Conservation (phyloP, 2,113 vertebrate species). For the Platysteira castanea region DNA sequence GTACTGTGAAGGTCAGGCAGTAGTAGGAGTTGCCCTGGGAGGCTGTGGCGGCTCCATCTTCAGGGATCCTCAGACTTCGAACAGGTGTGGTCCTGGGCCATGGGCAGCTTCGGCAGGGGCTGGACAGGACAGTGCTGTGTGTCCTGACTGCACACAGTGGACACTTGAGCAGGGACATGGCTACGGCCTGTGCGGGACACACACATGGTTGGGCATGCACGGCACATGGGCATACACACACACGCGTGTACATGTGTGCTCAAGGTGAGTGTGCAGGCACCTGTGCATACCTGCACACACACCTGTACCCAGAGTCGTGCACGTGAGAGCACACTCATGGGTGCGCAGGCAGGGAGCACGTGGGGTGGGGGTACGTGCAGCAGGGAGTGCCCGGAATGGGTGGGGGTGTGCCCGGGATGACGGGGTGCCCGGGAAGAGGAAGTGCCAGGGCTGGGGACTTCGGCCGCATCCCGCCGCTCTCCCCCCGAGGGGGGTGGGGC, state of each 20-base stretch:
- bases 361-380: too few species aligned
- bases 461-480: fast-evolving
- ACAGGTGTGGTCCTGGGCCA: background rate
- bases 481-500: background rate
- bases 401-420: too few species aligned
- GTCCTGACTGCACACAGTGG: background rate
- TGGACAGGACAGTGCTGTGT: background rate
- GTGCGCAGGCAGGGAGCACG: background rate
- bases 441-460: fast-evolving
- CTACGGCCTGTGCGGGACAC: background rate
- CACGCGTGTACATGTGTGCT: background rate
- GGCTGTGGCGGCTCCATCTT: background rate
- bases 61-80: fast-evolving
- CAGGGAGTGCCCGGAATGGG: fast-evolving
- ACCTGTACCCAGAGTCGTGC: too few species aligned
- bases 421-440: fast-evolving
- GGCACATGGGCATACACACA: background rate
- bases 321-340: too few species aligned
- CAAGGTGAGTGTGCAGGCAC: too few species aligned
- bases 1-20: background rate
- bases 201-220: fast-evolving
- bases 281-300: background rate
- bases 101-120: background rate
- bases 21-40: background rate
- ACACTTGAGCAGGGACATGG: fast-evolving